A percentile compares a stretch with the other conserved stretches of the same genome.
These are phyloP conservation scores for Synodontis membranacea DNA, from an alignment of 2,113 vertebrate species.

Conservation along the genomic window DNA sequence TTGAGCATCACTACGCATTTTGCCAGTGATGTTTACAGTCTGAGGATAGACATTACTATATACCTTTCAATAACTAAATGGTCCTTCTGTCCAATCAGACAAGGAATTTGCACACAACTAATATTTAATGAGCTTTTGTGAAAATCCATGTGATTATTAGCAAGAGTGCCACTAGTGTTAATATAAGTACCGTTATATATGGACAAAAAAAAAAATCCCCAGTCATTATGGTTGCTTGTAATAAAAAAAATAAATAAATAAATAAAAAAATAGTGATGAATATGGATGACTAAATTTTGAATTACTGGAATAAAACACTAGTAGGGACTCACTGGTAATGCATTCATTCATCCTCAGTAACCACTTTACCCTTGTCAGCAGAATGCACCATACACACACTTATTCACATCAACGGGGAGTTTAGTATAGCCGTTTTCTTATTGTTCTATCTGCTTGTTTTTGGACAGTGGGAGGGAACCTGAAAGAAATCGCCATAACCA, in stretches of 20 bases:
- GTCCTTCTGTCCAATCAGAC: neutral
- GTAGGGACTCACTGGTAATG: neutral
- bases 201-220: neutral
- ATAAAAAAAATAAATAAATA: too few relatives aligned
- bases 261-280: neutral
- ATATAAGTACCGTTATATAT: neutral
- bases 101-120: neutral
- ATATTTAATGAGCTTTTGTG: neutral
- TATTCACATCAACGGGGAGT: neutral
- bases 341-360: neutral
- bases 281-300: neutral
- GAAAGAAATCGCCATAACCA: neutral
- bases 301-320: neutral
- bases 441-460: neutral
- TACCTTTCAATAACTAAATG: neutral
- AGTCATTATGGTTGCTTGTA: neutral
- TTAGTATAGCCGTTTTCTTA: neutral
- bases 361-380: neutral
- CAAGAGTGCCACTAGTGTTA: neutral
- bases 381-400: too few relatives aligned
- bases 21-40: neutral
- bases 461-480: neutral
- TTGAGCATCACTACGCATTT: neutral
- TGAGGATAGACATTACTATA: neutral
- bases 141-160: constrained; percentile 1